Conservation (phyloP, 2,113 vertebrate species). For the Coryphaenoides rupestris region DNA sequence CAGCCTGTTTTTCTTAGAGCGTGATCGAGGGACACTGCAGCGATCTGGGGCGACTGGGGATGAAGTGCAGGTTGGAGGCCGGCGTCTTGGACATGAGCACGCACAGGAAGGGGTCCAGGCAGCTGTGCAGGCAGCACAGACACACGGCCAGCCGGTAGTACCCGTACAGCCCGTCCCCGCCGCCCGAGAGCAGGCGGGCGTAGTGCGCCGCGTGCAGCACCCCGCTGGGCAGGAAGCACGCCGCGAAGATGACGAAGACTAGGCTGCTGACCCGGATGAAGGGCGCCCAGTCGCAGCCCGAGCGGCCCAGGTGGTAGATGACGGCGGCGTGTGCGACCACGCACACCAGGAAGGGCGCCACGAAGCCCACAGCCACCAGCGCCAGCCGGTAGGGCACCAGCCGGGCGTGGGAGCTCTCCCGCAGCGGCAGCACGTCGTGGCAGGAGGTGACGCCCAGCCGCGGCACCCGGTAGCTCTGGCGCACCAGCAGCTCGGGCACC, state of each 20-base stretch:
- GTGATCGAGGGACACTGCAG: slow-evolving; percentile 28
- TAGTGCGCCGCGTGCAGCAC: slow-evolving; percentile 82
- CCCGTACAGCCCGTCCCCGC: slow-evolving; percentile 74
- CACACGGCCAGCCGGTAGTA: slow-evolving; percentile 82
- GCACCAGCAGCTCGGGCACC: slow-evolving; percentile 78
- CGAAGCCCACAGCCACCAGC: slow-evolving; percentile 77
- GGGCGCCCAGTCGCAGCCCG: slow-evolving; percentile 72
- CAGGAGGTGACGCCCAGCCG: slow-evolving; percentile 72
- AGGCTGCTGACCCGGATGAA: slow-evolving; percentile 82
- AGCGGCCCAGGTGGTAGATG: slow-evolving; percentile 74
- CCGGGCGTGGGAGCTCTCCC: slow-evolving; percentile 29
- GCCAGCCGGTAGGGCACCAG: slow-evolving; percentile 78
- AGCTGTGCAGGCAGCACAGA: slow-evolving; percentile 89
- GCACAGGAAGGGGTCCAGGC: slow-evolving; percentile 89
- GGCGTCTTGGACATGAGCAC: slow-evolving; percentile 78
- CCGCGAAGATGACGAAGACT: slow-evolving; percentile 81
- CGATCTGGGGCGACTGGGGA: slow-evolving; percentile 35
- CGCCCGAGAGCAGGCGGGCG: slow-evolving; percentile 68
- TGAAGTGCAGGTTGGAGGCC: slow-evolving; percentile 54
- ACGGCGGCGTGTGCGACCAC: slow-evolving; percentile 81
- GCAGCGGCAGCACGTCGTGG: slow-evolving; percentile 79
- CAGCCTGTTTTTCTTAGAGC: slow-evolving; percentile 30
- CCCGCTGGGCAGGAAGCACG: slow-evolving; percentile 86
- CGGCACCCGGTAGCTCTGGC: slow-evolving; percentile 74
- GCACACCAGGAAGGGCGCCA: slow-evolving; percentile 76